Percentiles rank a stretch among this genome's conserved stretches.
Conservation (phyloP, 2,797 vertebrate genomes). For the Gila robusta region DNA sequence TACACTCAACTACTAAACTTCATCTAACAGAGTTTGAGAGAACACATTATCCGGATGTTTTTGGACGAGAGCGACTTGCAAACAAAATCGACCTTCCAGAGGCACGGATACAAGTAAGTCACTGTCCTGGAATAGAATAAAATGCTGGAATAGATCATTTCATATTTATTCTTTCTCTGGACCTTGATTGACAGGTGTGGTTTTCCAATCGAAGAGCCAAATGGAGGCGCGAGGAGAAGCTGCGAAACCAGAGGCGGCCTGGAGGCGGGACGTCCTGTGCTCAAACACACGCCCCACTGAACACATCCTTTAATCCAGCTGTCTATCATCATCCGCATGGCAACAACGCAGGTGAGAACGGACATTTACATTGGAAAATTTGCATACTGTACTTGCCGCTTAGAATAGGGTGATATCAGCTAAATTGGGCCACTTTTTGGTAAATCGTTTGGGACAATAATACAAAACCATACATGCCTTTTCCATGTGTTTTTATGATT, state of each 20-base stretch:
- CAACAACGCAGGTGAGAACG: slow-evolving; percentile 76
- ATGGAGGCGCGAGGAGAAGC: slow-evolving; percentile 97
- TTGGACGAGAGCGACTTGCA: slow-evolving; percentile 96
- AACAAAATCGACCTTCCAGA: slow-evolving; percentile 99
- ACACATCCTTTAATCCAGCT: slow-evolving; percentile 81
- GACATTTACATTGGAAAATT: neutral
- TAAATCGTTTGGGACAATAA: no score
- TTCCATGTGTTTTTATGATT: no score
- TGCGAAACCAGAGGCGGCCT: slow-evolving; percentile 90
- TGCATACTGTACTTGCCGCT: neutral
- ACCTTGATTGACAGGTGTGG: slow-evolving; percentile 87
- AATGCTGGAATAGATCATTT: neutral
- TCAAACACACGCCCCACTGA: slow-evolving; percentile 78
- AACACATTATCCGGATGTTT: slow-evolving; percentile 99
- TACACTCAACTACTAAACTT: neutral
- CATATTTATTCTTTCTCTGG: neutral
- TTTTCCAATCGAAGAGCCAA: slow-evolving; percentile 99
- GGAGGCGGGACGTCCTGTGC: slow-evolving; percentile 78
- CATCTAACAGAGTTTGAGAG: slow-evolving; percentile 92
- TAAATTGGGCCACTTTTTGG: no score
- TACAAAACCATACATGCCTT: no score
- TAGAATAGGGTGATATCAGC: no score
- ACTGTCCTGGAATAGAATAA: neutral
- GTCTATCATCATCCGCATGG: slow-evolving; percentile 83
- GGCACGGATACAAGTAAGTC: slow-evolving; percentile 96